phyloP scores from a whole-genome alignment of 1,140 invertebrate genomes.

The Vanessa tameamea region DNA sequence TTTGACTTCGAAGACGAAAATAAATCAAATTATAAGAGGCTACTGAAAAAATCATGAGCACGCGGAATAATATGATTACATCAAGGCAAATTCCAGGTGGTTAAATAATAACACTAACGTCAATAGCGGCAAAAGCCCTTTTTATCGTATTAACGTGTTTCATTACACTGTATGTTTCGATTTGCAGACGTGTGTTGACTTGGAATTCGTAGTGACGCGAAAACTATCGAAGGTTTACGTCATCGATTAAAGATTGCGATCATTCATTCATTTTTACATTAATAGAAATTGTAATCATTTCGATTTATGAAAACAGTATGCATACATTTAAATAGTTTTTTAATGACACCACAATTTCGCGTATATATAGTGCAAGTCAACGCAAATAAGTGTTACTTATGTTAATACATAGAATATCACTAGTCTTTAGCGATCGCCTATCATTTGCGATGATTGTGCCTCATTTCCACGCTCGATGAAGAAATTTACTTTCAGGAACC shows the following conservation, averaged over 20 bases:
- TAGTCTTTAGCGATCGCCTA: constrained; percentile 46
- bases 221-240: neutral
- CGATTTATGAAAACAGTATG: too few species aligned
- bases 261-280: neutral
- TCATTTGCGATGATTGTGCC: constrained; percentile 37
- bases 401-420: constrained; percentile 27
- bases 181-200: too few species aligned
- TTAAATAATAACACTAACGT: too few species aligned
- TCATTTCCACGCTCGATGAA: constrained; percentile 57
- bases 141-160: too few species aligned
- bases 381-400: constrained; percentile 27
- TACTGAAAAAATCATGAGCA: too few species aligned
- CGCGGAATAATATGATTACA: too few species aligned
- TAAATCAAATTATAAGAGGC: too few species aligned
- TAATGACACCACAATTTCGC: constrained; percentile 2
- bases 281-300: too few species aligned
- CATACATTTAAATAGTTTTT: neutral
- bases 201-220: too few species aligned
- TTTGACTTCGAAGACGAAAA: neutral
- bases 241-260: neutral
- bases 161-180: too few species aligned
- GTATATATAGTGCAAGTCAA: neutral
- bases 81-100: too few species aligned
- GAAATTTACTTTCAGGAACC: constrained; percentile 57
- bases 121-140: too few species aligned